Base-by-base conservation (phyloP, 2,888 invertebrate species). In the Tetropium fuscum region DNA sequence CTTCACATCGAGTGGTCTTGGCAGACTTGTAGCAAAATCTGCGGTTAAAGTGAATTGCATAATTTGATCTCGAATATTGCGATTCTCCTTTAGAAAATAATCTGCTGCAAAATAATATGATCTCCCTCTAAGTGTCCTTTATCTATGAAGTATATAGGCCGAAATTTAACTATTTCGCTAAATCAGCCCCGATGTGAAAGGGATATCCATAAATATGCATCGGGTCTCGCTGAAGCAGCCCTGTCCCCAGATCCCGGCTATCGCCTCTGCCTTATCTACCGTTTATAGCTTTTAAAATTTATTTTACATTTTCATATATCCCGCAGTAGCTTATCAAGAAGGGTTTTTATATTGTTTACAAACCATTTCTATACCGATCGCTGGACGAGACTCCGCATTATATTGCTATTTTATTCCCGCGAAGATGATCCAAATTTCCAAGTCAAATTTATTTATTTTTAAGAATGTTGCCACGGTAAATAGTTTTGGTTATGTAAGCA, bases 401-500 rank as follows among this genome's bases (percentile, higher is more conserved):
- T 41, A 20, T 8, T 20, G 15, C 15, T 20, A 34, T 48, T 22
- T 22, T 48, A 48, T 36, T 48, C 13, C 25, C 13, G 8, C 36
- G 36, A 20, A 38, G 36, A 36, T 36, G 48, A 48, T 36, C 22
- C 36, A 22, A 34, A 55, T 59, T 53, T 57, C 32, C 63, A 59
- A 49, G 59, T 57, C 53, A 53, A 44, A 63, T 59, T 60, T 40
- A n/a, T n/a, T 15, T 22, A 18, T 53, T 48, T 30, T 30, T 38
- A 49, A 58, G 45, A 56, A 59, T 49, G 53, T 56, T 40, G 44
- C 18, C 32, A 6, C 4, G 34, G 32, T 53, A 43, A 15, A 49
- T 54, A 48, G 38, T 49, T 25, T 27, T 36, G 1, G 48, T 16
- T 34, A 20, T 22, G 38, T 36, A 36, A 44, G 38, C 27, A 18